phyloP scores from a whole-genome alignment of 1,140 invertebrate species.

The Pseudomyrmex flavicornis region DNA sequence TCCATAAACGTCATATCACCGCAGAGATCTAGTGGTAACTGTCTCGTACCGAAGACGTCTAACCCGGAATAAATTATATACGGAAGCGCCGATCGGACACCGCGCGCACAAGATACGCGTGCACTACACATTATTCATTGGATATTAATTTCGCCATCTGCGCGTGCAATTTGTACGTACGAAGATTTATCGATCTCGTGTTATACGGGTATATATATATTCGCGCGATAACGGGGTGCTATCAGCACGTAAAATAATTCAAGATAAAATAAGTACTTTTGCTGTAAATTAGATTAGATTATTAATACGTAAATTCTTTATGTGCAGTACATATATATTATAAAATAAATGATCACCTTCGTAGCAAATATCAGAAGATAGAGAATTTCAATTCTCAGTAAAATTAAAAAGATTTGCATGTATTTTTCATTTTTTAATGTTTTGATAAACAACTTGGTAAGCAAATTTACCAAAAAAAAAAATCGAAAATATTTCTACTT shows the following conservation, averaged over 20 bases:
- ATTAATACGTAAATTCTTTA: too few relatives aligned
- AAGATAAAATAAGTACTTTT: slow-evolving; percentile 16
- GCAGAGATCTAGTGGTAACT: slow-evolving; percentile 42
- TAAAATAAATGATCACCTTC: too few relatives aligned
- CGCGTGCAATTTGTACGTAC: slow-evolving; percentile 35
- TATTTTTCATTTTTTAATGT: background rate
- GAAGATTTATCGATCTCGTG: slow-evolving; percentile 47
- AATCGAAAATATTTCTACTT: background rate
- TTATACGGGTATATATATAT: slow-evolving; percentile 11
- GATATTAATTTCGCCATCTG: slow-evolving; percentile 59
- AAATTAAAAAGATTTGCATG: background rate
- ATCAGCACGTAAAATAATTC: slow-evolving; percentile 9
- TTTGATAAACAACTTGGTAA: background rate
- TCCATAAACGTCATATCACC: slow-evolving; percentile 48
- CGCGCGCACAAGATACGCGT: slow-evolving; percentile 17
- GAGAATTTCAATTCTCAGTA: background rate
- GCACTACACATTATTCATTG: slow-evolving; percentile 39
- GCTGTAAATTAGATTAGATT: background rate
- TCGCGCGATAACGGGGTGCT: slow-evolving; percentile 34
- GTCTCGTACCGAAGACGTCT: slow-evolving; percentile 47
- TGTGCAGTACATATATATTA: too few relatives aligned
- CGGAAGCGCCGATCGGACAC: slow-evolving; percentile 43
- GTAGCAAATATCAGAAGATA: too few relatives aligned
- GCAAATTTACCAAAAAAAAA: background rate
- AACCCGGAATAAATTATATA: slow-evolving; percentile 51